Base-by-base conservation (phyloP, 2,888 invertebrate genomes). In the Synergus itoensis region DNA sequence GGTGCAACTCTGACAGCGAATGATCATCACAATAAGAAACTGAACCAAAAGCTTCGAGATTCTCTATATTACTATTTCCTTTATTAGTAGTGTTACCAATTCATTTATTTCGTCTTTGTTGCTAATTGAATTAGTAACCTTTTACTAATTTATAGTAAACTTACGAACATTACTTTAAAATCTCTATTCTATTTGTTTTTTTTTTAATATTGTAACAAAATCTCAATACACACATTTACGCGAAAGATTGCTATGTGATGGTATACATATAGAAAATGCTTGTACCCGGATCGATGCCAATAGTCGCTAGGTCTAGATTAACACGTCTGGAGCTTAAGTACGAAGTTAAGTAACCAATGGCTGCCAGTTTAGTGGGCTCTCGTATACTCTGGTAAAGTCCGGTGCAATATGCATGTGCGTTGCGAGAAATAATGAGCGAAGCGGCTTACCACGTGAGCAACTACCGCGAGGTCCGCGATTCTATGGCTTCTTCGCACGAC, bases 401-500 rank as follows among this genome's bases (percentile, higher is more conserved):
- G 78, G 77, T 69, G 84, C 84, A 79, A 84, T 86, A 86, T 85
- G 81, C 82, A 84, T 85, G 83, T 81, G 82, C 80, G 77, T 81
- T 73, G 78, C 77, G 84, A 83, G 88, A 85, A 86, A 87, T 86
- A 88, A 88, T 82, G 84, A 87, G 84, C 83, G 86, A 84, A 85
- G 84, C 81, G 69, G 83, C 79, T 81, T 82, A 84, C 82, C 83
- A 81, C 83, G 84, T 84, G 83, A 85, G 83, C 78, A 80, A 76
- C 65, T 78, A 36, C 60, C 28, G 18, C 77, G 83, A 81, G 79
- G 80, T 78, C 83, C 76, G 81, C 79, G 83, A 79, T 87, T 81
- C 79, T 89, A 91, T 90, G 89, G 90, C 90, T 89, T 87, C 89
- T 90, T 90, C 87, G 86, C 92, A 91, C 91, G 91, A 89, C 87